phyloP scores from a whole-genome alignment of 2,888 invertebrate species.

The Bimastos eiseni region DNA sequence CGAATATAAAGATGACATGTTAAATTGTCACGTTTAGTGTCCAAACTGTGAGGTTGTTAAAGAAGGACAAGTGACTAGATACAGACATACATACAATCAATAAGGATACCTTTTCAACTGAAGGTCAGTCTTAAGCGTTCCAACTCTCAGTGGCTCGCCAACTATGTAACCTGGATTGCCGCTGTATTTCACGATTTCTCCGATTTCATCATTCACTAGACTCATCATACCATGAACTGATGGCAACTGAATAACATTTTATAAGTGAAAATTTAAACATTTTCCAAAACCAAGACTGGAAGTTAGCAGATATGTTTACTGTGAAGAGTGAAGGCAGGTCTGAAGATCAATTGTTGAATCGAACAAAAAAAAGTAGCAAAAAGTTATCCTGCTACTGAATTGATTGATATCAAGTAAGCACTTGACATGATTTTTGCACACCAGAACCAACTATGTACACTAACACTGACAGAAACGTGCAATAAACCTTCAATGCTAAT shows the following conservation, averaged over 20 bases:
- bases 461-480: too few species aligned
- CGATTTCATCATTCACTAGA: background rate
- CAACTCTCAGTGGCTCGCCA: background rate
- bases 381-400: background rate
- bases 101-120: background rate
- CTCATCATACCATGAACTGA: background rate
- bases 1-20: too few species aligned
- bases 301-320: background rate
- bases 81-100: too few species aligned
- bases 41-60: too few species aligned
- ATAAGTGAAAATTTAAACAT: background rate
- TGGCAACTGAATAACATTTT: slow-evolving; percentile 1
- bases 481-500: too few species aligned
- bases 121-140: background rate
- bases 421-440: background rate
- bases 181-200: background rate
- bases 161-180: background rate
- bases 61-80: too few species aligned
- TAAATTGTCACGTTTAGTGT: too few species aligned
- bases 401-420: background rate
- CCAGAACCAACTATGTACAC: background rate
- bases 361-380: background rate
- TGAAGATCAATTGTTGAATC: background rate
- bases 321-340: background rate
- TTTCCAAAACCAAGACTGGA: background rate